Evolutionary conservation across 2,888 invertebrate genomes (phyloP), one percentile per base, ranked within the genome.

Genomic region (Ypsolopha scabrella): DNA sequence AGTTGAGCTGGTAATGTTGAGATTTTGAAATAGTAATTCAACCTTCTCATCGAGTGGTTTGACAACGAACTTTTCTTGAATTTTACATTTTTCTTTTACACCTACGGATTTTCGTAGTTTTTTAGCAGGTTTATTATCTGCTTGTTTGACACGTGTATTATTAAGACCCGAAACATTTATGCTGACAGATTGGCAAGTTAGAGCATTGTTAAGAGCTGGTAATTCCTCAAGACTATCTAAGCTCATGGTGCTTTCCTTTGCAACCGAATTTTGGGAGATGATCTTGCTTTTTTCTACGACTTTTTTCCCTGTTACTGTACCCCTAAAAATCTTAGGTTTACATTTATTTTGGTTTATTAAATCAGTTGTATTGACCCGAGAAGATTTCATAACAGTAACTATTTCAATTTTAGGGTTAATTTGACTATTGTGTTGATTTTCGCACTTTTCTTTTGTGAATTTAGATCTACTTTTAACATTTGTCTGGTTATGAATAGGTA

Each of bases 21-120:
- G 71, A 61, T 85, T 86, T 71, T 77, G 73, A 59, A 76, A 86
- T 9, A 86, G 58, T 53, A 85, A 61, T 57, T 82, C 76, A 41
- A 79, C 57, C 61, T 68, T 65, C 44, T 54, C 52, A 8, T 54
- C 35, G n/a, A 60, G n/a, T 52, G 53, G 50, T 41, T 53, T 36
- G 51, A 51, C 51, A 57, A 57, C 4, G 54, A 50, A 54, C 58
- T 61, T 11, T 53, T 57, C 51, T 60, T 64, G 48, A 52, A 59
- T 58, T 64, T 67, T 48, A 44, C 61, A 7, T 62, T 63, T 56
- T 70, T 51, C 50, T 24, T 14, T 76, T 10, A 60, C 59, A 24
- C 2, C 24, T 4, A 24, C 24, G 4, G 24, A 24, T 24, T 24
- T 24, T 43, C 43, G 43, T 9, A 0, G 14, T 43, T 43, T 43